A percentile compares a stretch with the other conserved stretches of the same genome.
Evolutionary conservation across 2,113 vertebrate species (phyloP).

Genomic region (Leptobrachium ailaonicum): DNA sequence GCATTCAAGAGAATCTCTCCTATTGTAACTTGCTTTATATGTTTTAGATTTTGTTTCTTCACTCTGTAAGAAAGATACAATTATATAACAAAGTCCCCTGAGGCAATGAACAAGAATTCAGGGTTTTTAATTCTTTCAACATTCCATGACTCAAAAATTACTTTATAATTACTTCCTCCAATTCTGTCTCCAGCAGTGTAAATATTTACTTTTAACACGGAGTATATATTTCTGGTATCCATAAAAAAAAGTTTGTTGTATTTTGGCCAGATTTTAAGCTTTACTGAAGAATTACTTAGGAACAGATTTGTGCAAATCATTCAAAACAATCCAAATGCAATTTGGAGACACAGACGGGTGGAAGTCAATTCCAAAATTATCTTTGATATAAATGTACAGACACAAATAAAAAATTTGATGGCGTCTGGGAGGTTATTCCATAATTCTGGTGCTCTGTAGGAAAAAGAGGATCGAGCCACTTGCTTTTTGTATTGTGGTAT

Average conservation of each 20-base stretch:
- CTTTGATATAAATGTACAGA: no score
- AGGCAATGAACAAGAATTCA: slow-evolving; percentile 33
- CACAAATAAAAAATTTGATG: no score
- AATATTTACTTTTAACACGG: slow-evolving; percentile 19
- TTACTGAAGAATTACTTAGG: no score
- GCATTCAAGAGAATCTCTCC: slow-evolving; percentile 16
- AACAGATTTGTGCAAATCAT: no score
- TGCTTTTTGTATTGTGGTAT: no score
- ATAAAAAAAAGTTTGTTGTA: not conserved
- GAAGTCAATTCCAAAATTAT: no score
- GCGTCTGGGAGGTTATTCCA: no score
- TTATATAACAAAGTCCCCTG: slow-evolving; percentile 3
- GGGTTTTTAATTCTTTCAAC: not conserved
- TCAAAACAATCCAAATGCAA: no score
- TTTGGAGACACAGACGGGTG: no score
- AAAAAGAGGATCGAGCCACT: no score
- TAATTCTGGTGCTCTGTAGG: no score
- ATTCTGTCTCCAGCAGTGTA: not conserved
- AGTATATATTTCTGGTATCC: not conserved
- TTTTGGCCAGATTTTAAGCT: no score
- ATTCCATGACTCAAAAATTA: not conserved
- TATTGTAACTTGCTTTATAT: slow-evolving; percentile 10
- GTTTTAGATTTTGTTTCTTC: not conserved
- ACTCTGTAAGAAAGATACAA: slow-evolving; percentile 1
- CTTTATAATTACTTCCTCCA: slow-evolving; percentile 3